Percentiles rank a stretch among this genome's conserved stretches.
Conservation (phyloP, 2,888 invertebrate species). For the Ephialtes manifestator region DNA sequence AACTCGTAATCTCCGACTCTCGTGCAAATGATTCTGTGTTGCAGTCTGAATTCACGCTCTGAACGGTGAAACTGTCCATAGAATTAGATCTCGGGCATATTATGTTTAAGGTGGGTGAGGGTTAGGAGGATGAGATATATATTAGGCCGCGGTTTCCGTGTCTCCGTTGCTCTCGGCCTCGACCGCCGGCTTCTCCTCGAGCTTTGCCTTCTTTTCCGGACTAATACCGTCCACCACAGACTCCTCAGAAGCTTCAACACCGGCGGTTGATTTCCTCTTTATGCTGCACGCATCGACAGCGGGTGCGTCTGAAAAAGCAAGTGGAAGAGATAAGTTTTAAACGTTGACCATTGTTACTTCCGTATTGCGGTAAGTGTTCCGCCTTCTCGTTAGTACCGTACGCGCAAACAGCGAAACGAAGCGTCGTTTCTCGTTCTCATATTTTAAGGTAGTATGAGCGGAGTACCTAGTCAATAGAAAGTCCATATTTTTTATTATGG, state of each 20-base stretch:
- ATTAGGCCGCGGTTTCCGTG: slow-evolving; percentile 85
- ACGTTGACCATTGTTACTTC: no score
- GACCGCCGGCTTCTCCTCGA: slow-evolving; percentile 88
- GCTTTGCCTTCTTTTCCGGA: slow-evolving; percentile 92
- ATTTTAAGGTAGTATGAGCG: no score
- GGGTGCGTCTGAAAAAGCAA: slow-evolving; percentile 77
- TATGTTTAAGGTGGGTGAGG: slow-evolving; percentile 80
- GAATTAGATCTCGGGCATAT: slow-evolving; percentile 68
- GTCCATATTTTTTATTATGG: no score
- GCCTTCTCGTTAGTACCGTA: not conserved
- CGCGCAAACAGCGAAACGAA: not conserved
- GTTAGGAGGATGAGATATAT: slow-evolving; percentile 74
- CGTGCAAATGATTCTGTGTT: slow-evolving; percentile 48
- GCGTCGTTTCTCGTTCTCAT: not conserved
- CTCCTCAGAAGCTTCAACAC: slow-evolving; percentile 78
- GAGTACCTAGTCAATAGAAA: no score
- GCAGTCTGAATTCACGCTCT: slow-evolving; percentile 68
- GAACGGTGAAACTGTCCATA: slow-evolving; percentile 69
- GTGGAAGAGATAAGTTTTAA: slow-evolving; percentile 21
- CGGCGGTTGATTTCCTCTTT: slow-evolving; percentile 91
- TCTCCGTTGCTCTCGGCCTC: slow-evolving; percentile 88
- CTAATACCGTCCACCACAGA: slow-evolving; percentile 88
- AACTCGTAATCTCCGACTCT: slow-evolving; percentile 45
- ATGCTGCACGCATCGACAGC: slow-evolving; percentile 86
- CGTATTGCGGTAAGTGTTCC: not conserved